These are phyloP conservation scores for Mandrillus leucophaeus DNA, from an alignment of 2,113 vertebrate species.

Conservation along the genomic window DNA sequence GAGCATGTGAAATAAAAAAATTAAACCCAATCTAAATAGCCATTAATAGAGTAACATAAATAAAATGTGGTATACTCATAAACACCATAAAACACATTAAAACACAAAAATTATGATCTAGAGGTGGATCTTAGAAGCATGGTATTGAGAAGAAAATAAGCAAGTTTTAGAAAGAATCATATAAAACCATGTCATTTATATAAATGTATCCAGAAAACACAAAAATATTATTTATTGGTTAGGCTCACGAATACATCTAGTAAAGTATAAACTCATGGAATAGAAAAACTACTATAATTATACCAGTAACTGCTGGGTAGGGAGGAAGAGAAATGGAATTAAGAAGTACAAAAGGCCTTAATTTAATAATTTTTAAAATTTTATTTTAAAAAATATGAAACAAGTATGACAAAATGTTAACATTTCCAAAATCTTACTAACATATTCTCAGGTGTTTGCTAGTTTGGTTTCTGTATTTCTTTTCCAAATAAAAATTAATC, in stretches of 20 bases:
- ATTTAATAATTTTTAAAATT: not conserved
- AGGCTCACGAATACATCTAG: not conserved
- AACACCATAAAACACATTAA: not conserved
- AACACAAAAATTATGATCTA: not conserved
- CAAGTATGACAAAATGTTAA: not conserved
- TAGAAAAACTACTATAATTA: not conserved
- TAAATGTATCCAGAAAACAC: not conserved
- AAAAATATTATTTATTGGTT: not conserved
- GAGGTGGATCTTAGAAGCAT: not conserved
- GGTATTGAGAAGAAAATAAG: slow-evolving; percentile 14
- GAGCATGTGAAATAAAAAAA: not conserved
- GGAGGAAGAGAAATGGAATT: not conserved
- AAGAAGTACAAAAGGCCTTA: not conserved
- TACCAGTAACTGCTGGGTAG: not conserved
- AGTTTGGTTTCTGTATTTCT: slow-evolving; percentile 8
- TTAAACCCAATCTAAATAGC: not conserved
- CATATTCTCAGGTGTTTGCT: not conserved
- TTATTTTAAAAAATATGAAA: slow-evolving; percentile 11
- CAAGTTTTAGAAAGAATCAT: slow-evolving; percentile 3
- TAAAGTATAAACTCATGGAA: not conserved
- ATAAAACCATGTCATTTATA: not conserved
- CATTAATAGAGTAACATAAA: not conserved
- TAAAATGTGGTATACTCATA: not conserved
- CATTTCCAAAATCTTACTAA: not conserved
- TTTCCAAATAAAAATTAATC: slow-evolving; percentile 34